Conservation (phyloP, 2,797 vertebrate species). For the Prionace glauca region DNA sequence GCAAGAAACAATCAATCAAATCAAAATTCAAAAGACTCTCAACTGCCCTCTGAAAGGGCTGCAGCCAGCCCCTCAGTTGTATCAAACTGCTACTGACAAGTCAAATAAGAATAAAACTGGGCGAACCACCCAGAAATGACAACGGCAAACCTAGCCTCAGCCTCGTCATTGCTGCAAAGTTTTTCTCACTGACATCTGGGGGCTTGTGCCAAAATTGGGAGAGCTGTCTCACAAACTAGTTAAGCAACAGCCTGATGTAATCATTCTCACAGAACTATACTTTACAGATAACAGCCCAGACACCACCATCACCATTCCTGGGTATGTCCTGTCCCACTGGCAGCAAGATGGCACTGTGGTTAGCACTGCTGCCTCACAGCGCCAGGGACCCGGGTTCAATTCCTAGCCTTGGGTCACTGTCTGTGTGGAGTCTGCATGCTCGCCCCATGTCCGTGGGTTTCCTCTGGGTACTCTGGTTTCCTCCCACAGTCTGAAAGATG, state of each 20-base stretch:
- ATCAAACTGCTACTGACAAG: not conserved
- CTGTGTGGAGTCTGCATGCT: too few species aligned
- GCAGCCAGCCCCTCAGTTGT: not conserved
- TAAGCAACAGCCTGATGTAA: not conserved
- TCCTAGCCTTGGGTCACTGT: too few species aligned
- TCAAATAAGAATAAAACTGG: not conserved
- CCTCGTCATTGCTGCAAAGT: not conserved
- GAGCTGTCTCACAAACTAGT: not conserved
- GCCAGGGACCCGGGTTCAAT: too few species aligned
- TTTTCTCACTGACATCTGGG: not conserved
- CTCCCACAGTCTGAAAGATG: too few species aligned
- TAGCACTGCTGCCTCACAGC: too few species aligned
- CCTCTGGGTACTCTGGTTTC: too few species aligned
- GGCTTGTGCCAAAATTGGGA: not conserved
- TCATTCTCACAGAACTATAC: not conserved
- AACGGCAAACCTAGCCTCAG: not conserved
- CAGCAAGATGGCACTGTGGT: too few species aligned
- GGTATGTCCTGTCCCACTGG: not conserved
- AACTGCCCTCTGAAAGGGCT: not conserved
- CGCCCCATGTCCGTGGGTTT: too few species aligned
- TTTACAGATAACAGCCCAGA: not conserved
- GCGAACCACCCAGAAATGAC: not conserved
- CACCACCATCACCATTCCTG: not conserved
- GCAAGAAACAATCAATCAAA: too few species aligned
- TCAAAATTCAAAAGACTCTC: not conserved